A percentile compares a stretch with the other conserved stretches of the same genome.
Evolutionary conservation across 2,113 vertebrate genomes (phyloP).

Genomic region (Elaphurus davidianus): DNA sequence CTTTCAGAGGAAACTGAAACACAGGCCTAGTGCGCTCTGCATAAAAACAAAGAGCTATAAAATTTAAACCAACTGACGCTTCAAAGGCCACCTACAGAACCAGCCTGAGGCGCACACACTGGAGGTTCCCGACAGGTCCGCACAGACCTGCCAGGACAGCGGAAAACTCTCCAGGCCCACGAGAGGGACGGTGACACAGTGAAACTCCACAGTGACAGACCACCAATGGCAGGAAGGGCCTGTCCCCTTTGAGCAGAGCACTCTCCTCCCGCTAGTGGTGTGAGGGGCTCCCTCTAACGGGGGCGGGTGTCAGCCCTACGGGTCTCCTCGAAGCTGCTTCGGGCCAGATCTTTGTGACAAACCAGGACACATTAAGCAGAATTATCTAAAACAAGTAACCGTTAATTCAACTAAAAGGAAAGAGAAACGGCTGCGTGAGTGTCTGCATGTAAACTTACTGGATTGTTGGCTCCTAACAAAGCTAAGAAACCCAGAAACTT

Average conservation of each 20-base stretch:
- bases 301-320: rapidly evolving
- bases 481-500: neutral
- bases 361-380: neutral
- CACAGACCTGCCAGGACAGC: neutral
- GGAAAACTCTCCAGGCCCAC: rapidly evolving
- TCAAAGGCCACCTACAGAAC: rapidly evolving
- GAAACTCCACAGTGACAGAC: neutral
- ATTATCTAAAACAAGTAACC: neutral
- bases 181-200: rapidly evolving
- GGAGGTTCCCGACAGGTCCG: rapidly evolving
- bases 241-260: neutral
- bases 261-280: rapidly evolving
- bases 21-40: rapidly evolving
- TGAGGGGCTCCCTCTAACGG: neutral
- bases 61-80: neutral
- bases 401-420: neutral
- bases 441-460: neutral
- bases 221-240: rapidly evolving
- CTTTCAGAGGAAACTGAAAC: neutral
- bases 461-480: neutral
- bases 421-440: neutral
- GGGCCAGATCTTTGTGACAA: rapidly evolving
- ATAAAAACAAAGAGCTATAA: neutral
- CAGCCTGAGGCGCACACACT: neutral
- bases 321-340: neutral